Conservation (phyloP, 2,113 vertebrate genomes). For the Haemorhous mexicanus region DNA sequence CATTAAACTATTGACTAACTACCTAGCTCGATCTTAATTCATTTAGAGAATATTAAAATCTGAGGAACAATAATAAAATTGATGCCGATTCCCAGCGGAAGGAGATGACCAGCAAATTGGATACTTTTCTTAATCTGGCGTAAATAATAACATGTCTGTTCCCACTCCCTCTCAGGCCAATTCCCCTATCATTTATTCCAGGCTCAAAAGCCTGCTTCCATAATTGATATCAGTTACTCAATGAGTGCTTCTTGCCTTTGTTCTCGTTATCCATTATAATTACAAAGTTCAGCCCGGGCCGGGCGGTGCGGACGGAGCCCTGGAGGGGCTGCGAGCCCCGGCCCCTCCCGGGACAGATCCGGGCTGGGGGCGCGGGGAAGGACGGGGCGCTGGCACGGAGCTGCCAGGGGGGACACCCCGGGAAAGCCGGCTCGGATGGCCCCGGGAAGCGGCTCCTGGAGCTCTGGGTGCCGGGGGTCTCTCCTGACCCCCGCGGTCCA, state of each 20-base stretch:
- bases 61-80: slow-evolving; percentile 85
- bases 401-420: neutral
- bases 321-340: neutral
- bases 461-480: neutral
- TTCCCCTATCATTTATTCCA: slow-evolving; percentile 83
- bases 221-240: slow-evolving; percentile 82
- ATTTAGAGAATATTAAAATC: slow-evolving; percentile 85
- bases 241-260: slow-evolving; percentile 71
- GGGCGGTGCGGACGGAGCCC: neutral
- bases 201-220: slow-evolving; percentile 76
- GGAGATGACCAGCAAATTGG: slow-evolving; percentile 82
- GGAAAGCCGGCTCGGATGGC: neutral
- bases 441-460: neutral
- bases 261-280: slow-evolving; percentile 71
- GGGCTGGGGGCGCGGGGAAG: neutral
- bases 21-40: slow-evolving; percentile 80
- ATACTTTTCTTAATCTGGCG: slow-evolving; percentile 86
- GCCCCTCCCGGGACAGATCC: neutral
- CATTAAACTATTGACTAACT: slow-evolving; percentile 85
- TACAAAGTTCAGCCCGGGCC: slow-evolving; percentile 56
- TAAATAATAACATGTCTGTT: slow-evolving; percentile 85
- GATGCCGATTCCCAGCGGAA: slow-evolving; percentile 80
- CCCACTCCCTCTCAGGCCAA: slow-evolving; percentile 75
- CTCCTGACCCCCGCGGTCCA: rapidly evolving
- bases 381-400: rapidly evolving